phyloP scores from a whole-genome alignment of 2,888 invertebrate species.

The Leucophenga montana region DNA sequence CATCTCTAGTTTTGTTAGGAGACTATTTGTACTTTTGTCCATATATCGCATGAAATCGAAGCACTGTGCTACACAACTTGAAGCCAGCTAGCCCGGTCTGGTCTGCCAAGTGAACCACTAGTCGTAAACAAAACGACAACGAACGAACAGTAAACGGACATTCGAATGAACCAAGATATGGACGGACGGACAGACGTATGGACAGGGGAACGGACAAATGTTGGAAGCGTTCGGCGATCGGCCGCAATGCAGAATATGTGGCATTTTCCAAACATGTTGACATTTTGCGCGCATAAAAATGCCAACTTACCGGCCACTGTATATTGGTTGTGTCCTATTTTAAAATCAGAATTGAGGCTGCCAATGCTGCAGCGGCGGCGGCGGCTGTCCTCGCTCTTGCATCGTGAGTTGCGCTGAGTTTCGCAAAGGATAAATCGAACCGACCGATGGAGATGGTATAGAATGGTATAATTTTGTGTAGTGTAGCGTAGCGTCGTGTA shows the following conservation, averaged over 20 bases:
- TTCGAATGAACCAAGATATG: constrained; percentile 10
- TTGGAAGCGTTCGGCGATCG: constrained; percentile 37
- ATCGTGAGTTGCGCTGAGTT: constrained; percentile 52
- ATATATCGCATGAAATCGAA: too few species aligned
- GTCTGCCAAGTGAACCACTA: not conserved
- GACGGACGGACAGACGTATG: not conserved
- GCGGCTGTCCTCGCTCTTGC: constrained; percentile 44
- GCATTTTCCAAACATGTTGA: constrained; percentile 71
- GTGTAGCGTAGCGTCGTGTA: constrained; percentile 32
- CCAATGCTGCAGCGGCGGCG: constrained; percentile 22
- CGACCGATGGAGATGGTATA: constrained; percentile 28
- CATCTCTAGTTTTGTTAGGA: too few species aligned
- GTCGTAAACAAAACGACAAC: constrained; percentile 62
- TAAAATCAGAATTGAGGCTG: constrained; percentile 68
- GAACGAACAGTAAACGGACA: constrained; percentile 32
- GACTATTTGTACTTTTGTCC: too few species aligned
- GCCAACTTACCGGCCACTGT: constrained; percentile 69
- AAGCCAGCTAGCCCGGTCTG: constrained; percentile 44
- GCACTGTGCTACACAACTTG: not conserved
- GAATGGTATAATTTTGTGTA: constrained; percentile 66
- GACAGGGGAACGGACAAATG: constrained; percentile 28
- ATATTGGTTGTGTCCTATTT: constrained; percentile 61
- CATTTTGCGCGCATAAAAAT: constrained; percentile 69
- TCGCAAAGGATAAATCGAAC: constrained; percentile 63
- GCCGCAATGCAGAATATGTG: constrained; percentile 70